phyloP scores from a whole-genome alignment of 1,140 invertebrate species.

The Lamellibrachia luymesi region DNA sequence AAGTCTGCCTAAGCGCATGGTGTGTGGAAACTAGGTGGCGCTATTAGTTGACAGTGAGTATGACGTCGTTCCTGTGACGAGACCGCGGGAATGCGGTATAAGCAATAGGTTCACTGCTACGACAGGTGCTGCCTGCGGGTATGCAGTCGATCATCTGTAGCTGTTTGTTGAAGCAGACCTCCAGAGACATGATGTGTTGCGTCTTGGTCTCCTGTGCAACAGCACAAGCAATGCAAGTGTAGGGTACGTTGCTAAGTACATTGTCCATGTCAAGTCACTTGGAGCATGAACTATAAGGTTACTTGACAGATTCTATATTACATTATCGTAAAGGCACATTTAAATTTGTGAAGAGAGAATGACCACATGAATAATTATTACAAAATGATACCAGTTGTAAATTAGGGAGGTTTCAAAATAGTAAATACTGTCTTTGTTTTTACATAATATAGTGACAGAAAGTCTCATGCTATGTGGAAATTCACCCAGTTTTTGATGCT shows the following conservation, averaged over 20 bases:
- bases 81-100: neutral
- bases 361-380: neutral
- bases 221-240: neutral
- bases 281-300: too few species aligned
- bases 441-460: too few species aligned
- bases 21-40: neutral
- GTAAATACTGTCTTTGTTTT: neutral
- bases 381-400: neutral
- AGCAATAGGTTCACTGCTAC: neutral
- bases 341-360: neutral
- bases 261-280: too few species aligned
- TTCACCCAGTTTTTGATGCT: too few species aligned
- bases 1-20: neutral
- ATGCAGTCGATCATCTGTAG: neutral
- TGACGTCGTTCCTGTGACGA: neutral
- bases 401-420: neutral
- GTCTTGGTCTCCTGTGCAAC: neutral
- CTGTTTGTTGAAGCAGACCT: neutral
- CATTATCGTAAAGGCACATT: too few species aligned
- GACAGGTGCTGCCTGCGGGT: neutral
- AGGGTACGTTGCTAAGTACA: neutral
- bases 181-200: neutral
- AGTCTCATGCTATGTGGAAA: too few species aligned
- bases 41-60: neutral
- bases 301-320: neutral